A percentile compares a stretch with the other conserved stretches of the same genome.
These are phyloP conservation scores for Thalassarche chlororhynchos DNA, from an alignment of 2,113 vertebrate species.

Conservation along the genomic window DNA sequence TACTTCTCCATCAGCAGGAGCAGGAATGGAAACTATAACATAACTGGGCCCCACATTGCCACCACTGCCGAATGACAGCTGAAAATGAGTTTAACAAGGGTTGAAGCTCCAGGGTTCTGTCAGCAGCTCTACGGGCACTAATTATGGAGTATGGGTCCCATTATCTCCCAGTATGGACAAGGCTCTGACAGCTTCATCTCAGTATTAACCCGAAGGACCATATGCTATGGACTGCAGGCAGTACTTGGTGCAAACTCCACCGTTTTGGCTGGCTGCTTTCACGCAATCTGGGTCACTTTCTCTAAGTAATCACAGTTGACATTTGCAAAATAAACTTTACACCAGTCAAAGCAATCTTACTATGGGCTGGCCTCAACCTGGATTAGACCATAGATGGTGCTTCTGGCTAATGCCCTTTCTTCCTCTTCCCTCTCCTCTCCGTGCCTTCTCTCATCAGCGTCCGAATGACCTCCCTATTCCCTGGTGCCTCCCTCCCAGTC, in stretches of 20 bases:
- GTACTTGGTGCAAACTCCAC: background rate
- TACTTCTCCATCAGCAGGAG: background rate
- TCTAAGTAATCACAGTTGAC: background rate
- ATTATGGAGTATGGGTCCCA: constrained; percentile 9
- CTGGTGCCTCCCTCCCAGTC: background rate
- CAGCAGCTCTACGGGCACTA: constrained; percentile 25
- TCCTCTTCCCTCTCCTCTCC: background rate
- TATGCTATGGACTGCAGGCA: background rate
- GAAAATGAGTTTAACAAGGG: constrained; percentile 14
- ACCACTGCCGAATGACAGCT: constrained; percentile 29
- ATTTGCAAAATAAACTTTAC: background rate
- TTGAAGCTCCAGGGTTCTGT: constrained; percentile 38
- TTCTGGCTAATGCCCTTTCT: background rate
- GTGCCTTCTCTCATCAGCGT: background rate
- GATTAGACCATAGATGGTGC: background rate
- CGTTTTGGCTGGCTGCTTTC: background rate
- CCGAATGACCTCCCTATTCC: rapidly evolving
- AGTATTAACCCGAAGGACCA: background rate
- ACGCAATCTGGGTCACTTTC: background rate
- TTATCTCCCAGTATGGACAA: background rate
- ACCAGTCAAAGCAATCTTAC: background rate
- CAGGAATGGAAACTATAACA: background rate
- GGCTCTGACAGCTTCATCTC: constrained; percentile 40
- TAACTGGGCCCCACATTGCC: background rate
- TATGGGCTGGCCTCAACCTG: background rate